Percentiles rank a stretch among this genome's conserved stretches.
These are phyloP conservation scores for Ormia ochracea DNA, from an alignment of 2,888 invertebrate species.

Conservation along the genomic window DNA sequence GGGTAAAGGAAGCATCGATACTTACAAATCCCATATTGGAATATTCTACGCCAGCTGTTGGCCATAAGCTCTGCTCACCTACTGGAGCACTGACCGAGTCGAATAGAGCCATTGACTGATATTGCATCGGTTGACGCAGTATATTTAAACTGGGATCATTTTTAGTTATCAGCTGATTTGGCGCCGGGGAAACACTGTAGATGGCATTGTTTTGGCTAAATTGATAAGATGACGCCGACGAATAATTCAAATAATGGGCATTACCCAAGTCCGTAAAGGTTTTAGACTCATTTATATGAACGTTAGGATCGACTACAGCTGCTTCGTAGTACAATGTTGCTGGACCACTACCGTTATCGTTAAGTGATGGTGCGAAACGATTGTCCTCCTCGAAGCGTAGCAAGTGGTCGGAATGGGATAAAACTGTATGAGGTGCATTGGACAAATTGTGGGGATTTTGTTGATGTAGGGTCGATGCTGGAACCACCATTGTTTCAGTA, in stretches of 20 bases:
- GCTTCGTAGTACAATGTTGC: constrained; percentile 70
- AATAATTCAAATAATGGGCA: constrained; percentile 69
- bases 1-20: constrained; percentile 29
- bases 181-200: constrained; percentile 69
- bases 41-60: constrained; percentile 69
- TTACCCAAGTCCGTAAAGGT: constrained; percentile 75
- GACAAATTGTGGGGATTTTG: constrained; percentile 58
- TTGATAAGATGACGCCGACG: constrained; percentile 69
- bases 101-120: constrained; percentile 69
- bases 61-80: constrained; percentile 69
- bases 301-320: constrained; percentile 69
- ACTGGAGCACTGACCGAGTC: constrained; percentile 68
- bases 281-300: constrained; percentile 72
- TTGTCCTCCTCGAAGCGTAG: constrained; percentile 66
- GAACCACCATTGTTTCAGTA: constrained; percentile 69
- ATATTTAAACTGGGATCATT: constrained; percentile 74
- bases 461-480: constrained; percentile 64
- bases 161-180: constrained; percentile 72
- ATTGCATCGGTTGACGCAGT: constrained; percentile 71
- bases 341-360: constrained; percentile 67
- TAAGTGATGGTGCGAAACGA: constrained; percentile 63
- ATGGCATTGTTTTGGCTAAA: constrained; percentile 69
- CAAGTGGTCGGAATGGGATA: constrained; percentile 50
- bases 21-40: constrained; percentile 71
- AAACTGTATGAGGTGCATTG: constrained; percentile 19